Base-by-base conservation (phyloP, 2,797 vertebrate genomes). In the Gambusia yucatana region DNA sequence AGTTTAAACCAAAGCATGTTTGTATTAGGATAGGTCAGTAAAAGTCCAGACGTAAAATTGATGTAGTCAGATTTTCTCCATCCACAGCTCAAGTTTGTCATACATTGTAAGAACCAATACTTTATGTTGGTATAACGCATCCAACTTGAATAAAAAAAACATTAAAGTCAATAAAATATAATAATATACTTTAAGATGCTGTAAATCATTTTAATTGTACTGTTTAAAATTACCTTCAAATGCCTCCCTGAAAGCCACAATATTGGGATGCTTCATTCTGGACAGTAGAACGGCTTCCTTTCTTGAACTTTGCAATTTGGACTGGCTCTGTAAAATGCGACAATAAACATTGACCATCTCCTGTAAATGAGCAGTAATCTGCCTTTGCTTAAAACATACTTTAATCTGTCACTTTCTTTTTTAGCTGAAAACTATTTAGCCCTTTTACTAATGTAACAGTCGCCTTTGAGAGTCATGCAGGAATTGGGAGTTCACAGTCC, bases 231-330 rank as follows among this genome's bases (percentile, higher is more conserved):
- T 83, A 98, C 98, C 96, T 97, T 99, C 97, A 93, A 98, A 98
- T 0, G 96, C 95, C 75, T 99, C 97, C 88, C 91, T 93, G 89
- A 97, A 99, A 75, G 96, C 94, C 78, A 99, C 97, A 0, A 99
- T 96, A 86, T 98, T 97, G 30, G 95, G 94, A 86, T 99, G 98
- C 46, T 97, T 98, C 97, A 99, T 97, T 94, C 90, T 96, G 79
- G 97, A 96, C 88, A 99, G 91, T 55, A 99, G 93, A 87, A 97
- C 52, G 8, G 97, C 97, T 94, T 99, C 98, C 79, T 88, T 96
- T 87, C 96, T 96, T 36, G 94, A 96, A 76, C 84, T 94, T 81
- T 95, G 93, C 83, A 82, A 67, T 84, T 90, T 95, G 80, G 91
- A 85, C 36, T 71, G 91, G 88, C 93, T 95, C 97, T 99, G 77